phyloP scores from a whole-genome alignment of 2,888 invertebrate species.

The Meliscaeva auricollis region DNA sequence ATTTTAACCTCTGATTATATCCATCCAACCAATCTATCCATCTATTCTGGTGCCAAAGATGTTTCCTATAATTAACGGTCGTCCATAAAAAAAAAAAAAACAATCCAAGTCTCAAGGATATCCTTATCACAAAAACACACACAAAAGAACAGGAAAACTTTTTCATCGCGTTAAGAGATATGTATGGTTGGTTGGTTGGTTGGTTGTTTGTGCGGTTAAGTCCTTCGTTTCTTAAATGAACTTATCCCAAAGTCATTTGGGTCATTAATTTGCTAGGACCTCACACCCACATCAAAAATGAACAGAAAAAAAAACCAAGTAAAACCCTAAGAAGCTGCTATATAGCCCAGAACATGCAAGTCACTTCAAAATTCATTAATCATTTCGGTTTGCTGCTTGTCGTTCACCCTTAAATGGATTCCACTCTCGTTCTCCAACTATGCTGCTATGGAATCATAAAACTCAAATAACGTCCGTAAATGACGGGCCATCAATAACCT shows the following conservation, averaged over 20 bases:
- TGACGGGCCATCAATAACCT: conserved; percentile 76
- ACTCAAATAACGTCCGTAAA: conserved; percentile 76
- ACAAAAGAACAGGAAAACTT: conserved; percentile 40
- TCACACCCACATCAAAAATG: conserved; percentile 30
- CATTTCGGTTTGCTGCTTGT: conserved; percentile 78
- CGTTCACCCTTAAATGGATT: conserved; percentile 73
- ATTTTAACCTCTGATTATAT: conserved; percentile 36
- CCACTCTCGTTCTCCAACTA: conserved; percentile 44
- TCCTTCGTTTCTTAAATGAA: conserved; percentile 42
- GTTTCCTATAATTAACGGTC: conserved; percentile 69
- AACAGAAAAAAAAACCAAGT: neutral
- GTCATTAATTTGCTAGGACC: conserved; percentile 73
- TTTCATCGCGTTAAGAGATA: neutral
- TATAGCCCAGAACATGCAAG: conserved; percentile 79
- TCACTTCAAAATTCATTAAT: conserved; percentile 84
- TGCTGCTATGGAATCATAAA: conserved; percentile 76
- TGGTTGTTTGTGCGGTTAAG: conserved; percentile 16
- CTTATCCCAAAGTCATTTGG: conserved; percentile 73
- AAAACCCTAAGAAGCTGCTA: conserved; percentile 45
- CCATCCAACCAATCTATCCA: conserved; percentile 26
- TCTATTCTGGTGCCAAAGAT: conserved; percentile 56
- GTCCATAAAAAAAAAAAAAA: conserved; percentile 19
- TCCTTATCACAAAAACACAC: conserved; percentile 37
- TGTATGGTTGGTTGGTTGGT: conserved; percentile 12
- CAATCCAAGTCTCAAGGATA: conserved; percentile 39